Evolutionary conservation across 2,888 invertebrate species (phyloP).

Genomic region (Drosophila prostipennis): DNA sequence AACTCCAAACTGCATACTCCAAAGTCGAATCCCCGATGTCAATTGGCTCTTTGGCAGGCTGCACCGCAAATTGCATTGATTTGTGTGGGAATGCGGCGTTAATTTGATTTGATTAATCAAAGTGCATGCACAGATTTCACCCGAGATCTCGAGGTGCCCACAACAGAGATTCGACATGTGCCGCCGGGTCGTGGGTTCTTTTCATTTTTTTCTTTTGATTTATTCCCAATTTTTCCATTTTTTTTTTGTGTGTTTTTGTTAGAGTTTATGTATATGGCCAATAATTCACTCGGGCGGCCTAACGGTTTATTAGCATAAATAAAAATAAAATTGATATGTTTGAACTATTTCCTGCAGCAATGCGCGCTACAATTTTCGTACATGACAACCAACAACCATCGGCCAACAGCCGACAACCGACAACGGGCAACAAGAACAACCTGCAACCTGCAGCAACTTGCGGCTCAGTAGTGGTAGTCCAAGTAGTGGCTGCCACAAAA

Average conservation of each 20-base stretch:
- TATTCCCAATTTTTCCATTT: not conserved
- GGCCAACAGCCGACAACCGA: conserved; percentile 26
- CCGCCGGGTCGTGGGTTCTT: conserved; percentile 55
- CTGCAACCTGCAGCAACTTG: conserved; percentile 41
- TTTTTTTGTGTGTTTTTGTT: no score
- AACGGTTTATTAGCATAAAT: conserved; percentile 79
- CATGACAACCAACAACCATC: conserved; percentile 73
- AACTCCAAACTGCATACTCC: not conserved
- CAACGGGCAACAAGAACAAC: conserved; percentile 32
- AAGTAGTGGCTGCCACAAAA: conserved; percentile 18
- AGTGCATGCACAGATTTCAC: conserved; percentile 66
- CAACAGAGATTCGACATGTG: conserved; percentile 42
- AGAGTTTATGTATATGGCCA: conserved; percentile 56
- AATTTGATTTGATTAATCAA: conserved; percentile 80
- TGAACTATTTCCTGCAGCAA: conserved; percentile 81
- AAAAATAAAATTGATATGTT: conserved; percentile 80
- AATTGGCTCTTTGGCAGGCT: conserved; percentile 53
- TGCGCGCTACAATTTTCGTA: conserved; percentile 79
- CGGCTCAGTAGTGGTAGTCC: not conserved
- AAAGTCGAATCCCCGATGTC: conserved; percentile 44
- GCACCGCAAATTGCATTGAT: conserved; percentile 71
- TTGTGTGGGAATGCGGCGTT: conserved; percentile 76
- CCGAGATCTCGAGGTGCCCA: conserved; percentile 25
- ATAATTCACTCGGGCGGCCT: conserved; percentile 74
- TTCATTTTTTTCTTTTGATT: conserved; percentile 1